Base-by-base conservation (phyloP, 2,797 vertebrate species). In the Anguilla marmorata region DNA sequence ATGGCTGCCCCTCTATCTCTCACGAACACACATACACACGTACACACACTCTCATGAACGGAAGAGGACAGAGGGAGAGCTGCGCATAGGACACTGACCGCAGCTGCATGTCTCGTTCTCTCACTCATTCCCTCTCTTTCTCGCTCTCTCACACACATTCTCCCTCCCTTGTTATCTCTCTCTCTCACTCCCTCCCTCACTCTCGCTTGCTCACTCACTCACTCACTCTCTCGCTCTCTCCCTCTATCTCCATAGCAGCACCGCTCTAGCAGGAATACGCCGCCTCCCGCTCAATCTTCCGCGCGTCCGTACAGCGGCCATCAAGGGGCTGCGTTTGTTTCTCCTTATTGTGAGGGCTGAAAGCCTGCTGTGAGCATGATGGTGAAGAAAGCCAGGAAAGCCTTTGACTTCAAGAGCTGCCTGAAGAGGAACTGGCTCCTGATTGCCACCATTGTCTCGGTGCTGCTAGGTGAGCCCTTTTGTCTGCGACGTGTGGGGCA, bases 401-500 rank as follows among this genome's bases (percentile, higher is more conserved):
- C 94, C 76, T 91, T 93, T 89, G 93, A 96, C 93, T 94, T 95
- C 87, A 96, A 91, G 89, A 93, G 95, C 91, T 94, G 96, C 89
- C 90, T 98, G 92, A 96, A 89, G 96, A 97, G 92, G 89, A 98
- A 99, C 89, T 98, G 97, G 97, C 95, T 99, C 1, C 97, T 99
- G 27, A 95, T 98, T 30, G 95, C 96, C 93, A 99, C 98, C 11
- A 92, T 99, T 88, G 83, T 93, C 0, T 96, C 98, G 0, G 98
- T 99, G 93, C 86, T 98, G 86, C 90, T 98, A 90, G 98, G 98
- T 99, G 96, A 95, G 95, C 93, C 89, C 58, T 74, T 86, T 50
- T 86, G 87, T 86, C 84, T 86, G 8, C 84, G 54, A 63, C 60
- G 87, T 72, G 82, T n/a, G n/a, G 50, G 27, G 82, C 50, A n/a